phyloP scores from a whole-genome alignment of 2,113 vertebrate species.

The Platysternon megacephalum region DNA sequence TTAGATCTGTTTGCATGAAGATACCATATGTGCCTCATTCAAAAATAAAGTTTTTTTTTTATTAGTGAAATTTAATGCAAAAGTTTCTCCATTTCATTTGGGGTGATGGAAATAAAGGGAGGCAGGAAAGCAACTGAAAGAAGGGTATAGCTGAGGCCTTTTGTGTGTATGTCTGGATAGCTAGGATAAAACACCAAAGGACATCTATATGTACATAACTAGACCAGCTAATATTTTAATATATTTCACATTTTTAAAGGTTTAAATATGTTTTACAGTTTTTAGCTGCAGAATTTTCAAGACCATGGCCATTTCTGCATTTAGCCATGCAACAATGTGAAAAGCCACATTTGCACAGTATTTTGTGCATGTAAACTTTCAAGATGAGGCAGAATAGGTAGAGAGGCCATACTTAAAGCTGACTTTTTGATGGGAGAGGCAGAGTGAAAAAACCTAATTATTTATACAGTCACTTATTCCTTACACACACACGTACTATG shows the following conservation, averaged over 20 bases:
- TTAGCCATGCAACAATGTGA: background rate
- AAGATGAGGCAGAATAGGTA: background rate
- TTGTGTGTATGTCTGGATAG: background rate
- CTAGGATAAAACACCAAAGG: background rate
- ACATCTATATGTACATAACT: background rate
- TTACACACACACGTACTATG: background rate
- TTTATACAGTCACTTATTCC: background rate
- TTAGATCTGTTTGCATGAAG: background rate
- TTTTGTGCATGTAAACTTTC: background rate
- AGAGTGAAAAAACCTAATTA: background rate
- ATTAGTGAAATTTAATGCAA: background rate
- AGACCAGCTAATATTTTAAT: background rate
- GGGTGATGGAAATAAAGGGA: background rate
- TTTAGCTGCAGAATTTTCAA: conserved; percentile 9
- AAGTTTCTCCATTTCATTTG: background rate
- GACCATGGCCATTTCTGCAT: background rate
- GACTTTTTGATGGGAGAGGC: background rate
- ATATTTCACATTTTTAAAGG: background rate
- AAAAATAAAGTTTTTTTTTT: background rate
- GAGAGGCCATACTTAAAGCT: background rate
- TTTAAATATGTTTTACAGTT: conserved; percentile 21
- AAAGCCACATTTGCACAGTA: background rate
- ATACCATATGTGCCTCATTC: background rate
- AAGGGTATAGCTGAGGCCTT: background rate
- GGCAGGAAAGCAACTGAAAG: background rate